Evolutionary conservation across 2,797 vertebrate genomes (phyloP).

Genomic region (Karalla daura): DNA sequence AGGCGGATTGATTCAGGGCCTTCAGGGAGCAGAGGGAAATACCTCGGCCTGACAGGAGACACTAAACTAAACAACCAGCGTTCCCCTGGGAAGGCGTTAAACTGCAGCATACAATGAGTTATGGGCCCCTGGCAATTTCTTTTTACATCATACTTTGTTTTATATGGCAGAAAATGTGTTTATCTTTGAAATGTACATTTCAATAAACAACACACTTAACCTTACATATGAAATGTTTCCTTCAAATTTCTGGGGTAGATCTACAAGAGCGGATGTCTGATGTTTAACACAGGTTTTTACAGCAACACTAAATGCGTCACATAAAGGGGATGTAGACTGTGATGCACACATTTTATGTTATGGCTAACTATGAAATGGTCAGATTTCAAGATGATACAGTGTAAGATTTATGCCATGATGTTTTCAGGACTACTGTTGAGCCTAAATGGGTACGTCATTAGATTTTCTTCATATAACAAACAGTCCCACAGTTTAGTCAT

Average conservation of each 20-base stretch:
- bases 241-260: conserved; percentile 3
- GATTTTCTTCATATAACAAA: background rate
- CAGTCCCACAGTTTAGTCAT: background rate
- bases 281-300: conserved; percentile 13
- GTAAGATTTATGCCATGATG: background rate
- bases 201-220: conserved; percentile 53
- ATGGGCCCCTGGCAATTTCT: conserved; percentile 40
- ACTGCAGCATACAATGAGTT: conserved; percentile 48
- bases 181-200: conserved; percentile 51
- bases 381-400: background rate
- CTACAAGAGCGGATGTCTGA: conserved; percentile 20
- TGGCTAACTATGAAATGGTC: no score
- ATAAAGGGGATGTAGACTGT: conserved; percentile 4
- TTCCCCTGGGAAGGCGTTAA: conserved; percentile 36
- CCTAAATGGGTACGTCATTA: background rate
- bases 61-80: conserved; percentile 71
- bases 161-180: conserved; percentile 41
- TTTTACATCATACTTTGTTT: conserved; percentile 55
- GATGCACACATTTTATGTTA: background rate
- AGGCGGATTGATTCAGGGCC: conserved; percentile 70
- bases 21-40: conserved; percentile 70
- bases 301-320: conserved; percentile 14
- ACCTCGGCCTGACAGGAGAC: conserved; percentile 75
- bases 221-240: conserved; percentile 30
- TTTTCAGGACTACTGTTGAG: background rate